phyloP scores from a whole-genome alignment of 2,797 vertebrate species.

The Limnodromus scolopaceus region DNA sequence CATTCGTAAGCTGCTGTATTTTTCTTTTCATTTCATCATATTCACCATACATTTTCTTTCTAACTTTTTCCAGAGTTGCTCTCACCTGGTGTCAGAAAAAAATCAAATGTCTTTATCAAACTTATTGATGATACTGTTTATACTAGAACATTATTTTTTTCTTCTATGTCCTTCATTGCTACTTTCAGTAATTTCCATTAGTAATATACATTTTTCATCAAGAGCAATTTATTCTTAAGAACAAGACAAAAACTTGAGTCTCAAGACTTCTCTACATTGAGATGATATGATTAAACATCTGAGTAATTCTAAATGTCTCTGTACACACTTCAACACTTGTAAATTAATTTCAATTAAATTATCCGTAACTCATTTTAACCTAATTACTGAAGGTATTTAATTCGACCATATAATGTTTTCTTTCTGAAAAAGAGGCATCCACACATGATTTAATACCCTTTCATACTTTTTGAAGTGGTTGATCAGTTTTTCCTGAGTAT shows the following conservation, averaged over 20 bases:
- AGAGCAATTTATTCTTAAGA: background rate
- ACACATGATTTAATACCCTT: background rate
- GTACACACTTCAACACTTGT: background rate
- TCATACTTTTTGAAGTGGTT: background rate
- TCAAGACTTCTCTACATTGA: background rate
- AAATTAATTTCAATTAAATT: background rate
- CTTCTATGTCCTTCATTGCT: background rate
- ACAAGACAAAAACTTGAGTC: background rate
- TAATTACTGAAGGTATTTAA: background rate
- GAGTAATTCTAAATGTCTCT: background rate
- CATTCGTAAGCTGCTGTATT: constrained; percentile 89
- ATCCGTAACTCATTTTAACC: background rate
- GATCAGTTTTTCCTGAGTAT: background rate
- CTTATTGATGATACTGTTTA: background rate
- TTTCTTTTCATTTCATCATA: constrained; percentile 96
- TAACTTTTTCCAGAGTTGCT: constrained; percentile 96
- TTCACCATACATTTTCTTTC: constrained; percentile 94
- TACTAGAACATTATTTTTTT: background rate
- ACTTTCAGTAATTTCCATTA: background rate
- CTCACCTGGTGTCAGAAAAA: constrained; percentile 85
- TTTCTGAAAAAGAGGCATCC: background rate
- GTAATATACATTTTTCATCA: background rate
- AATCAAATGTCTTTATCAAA: constrained; percentile 7
- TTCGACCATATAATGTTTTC: background rate
- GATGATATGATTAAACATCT: background rate